These are phyloP conservation scores for Mixornis gularis DNA, from an alignment of 2,113 vertebrate genomes.

Conservation along the genomic window DNA sequence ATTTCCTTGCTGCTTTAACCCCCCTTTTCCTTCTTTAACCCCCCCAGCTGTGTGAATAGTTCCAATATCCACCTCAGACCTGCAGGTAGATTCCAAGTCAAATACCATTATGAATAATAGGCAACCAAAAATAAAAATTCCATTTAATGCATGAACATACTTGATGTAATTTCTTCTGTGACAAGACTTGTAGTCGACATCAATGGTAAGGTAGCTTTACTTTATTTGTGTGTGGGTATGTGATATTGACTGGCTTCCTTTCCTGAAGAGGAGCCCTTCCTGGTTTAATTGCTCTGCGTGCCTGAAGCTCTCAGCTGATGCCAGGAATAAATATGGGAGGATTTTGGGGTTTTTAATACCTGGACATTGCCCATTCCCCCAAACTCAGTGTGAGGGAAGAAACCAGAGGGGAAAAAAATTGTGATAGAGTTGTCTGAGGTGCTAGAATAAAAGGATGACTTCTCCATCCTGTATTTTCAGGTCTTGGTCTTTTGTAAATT, in stretches of 20 bases:
- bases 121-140: neutral
- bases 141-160: neutral
- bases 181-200: neutral
- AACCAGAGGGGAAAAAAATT: neutral
- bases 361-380: neutral
- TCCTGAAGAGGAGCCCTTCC: neutral
- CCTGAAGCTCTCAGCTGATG: neutral
- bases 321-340: neutral
- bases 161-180: neutral
- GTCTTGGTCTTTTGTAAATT: neutral
- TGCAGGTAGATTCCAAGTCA: neutral
- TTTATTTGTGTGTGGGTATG: neutral
- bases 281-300: neutral
- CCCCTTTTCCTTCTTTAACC: neutral
- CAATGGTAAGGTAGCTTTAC: neutral
- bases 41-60: neutral
- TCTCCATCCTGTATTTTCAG: neutral
- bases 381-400: neutral
- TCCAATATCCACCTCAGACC: neutral
- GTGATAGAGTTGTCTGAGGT: neutral
- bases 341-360: fast-evolving
- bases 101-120: neutral
- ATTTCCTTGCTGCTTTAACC: neutral
- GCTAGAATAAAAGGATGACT: neutral
- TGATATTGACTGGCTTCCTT: neutral